Evolutionary conservation across 2,888 invertebrate species (phyloP), one percentile per base, ranked within the genome.

Genomic region (Latrodectus hesperus): DNA sequence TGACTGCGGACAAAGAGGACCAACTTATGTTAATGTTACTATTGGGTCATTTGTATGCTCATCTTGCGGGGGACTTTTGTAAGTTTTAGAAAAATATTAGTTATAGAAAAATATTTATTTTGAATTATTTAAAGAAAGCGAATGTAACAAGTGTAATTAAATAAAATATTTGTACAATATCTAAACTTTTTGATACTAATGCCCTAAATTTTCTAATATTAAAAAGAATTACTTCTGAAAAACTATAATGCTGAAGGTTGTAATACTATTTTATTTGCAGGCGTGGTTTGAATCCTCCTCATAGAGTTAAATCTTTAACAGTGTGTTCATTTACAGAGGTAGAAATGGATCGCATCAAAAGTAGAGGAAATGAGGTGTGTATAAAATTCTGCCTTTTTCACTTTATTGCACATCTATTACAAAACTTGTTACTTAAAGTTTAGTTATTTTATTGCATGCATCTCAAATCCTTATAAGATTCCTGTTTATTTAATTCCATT

Each of bases 11-110:
- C 99, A 99, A 93, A 95, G 98, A 92, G 99, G 99, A 89, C 99
- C 99, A 89, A 99, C 99, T 91, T 99, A 99, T 93, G 97, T 99
- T 91, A 98, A 99, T 93, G 96, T 98, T 94, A 99, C 99, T 91
- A 97, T 98, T 91, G 99, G 99, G 91, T 97, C 98, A 90, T 99
- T 98, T 93, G 97, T 99, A 91, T 99, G 99, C 94, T 99, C 98
- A 91, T 96, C 97, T 93, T 99, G 99, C 94, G 98, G 98, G 90
- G 99, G 99, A 93, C 95, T 99, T 94, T 94, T 99, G 99, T 99
- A 95, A 98, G 98, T 60, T 11, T 3, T 11, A 9, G 6, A 16
- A 11, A 60, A 16, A 10, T 0, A 16, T 60, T 60, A 10, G 14
- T 60, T 11, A 12, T 11, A 9, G 6, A 16, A 11, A 60, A 16